Conservation (phyloP, 2,888 invertebrate genomes). For the Catocala nupta region DNA sequence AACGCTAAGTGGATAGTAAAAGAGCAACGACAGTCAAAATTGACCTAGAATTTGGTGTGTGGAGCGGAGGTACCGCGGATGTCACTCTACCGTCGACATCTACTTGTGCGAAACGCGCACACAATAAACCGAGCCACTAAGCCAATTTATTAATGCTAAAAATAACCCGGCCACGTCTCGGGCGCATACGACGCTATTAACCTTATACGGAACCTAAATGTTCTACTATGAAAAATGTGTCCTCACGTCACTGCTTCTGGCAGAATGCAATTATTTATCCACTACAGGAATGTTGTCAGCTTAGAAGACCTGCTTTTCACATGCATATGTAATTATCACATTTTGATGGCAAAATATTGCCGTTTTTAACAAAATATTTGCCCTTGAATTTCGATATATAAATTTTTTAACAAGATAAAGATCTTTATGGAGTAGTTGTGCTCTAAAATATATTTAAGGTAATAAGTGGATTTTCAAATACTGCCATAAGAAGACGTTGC, state of each 20-base stretch:
- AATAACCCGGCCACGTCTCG: constrained; percentile 83
- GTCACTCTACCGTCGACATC: constrained; percentile 61
- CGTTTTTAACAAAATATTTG: constrained; percentile 51
- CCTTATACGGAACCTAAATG: constrained; percentile 79
- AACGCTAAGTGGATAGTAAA: constrained; percentile 56
- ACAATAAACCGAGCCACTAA: constrained; percentile 84
- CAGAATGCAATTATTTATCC: constrained; percentile 67
- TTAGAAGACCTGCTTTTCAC: constrained; percentile 56
- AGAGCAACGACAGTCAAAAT: constrained; percentile 62
- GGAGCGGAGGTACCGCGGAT: constrained; percentile 58
- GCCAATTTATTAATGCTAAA: constrained; percentile 87
- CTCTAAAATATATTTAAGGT: constrained; percentile 51
- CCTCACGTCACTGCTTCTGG: constrained; percentile 56
- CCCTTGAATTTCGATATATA: constrained; percentile 60
- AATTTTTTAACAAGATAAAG: constrained; percentile 51
- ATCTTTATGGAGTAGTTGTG: constrained; percentile 55
- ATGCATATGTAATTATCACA: constrained; percentile 51
- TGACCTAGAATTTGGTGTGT: constrained; percentile 65
- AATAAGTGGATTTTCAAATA: constrained; percentile 61
- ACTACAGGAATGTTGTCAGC: constrained; percentile 60
- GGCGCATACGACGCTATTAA: constrained; percentile 81
- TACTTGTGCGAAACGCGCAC: constrained; percentile 78
- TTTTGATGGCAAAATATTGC: constrained; percentile 45
- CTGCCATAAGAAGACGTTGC: constrained; percentile 65
- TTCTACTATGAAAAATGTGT: constrained; percentile 64